Base-by-base conservation (phyloP, 2,888 invertebrate species). In the Bellardia pandia region DNA sequence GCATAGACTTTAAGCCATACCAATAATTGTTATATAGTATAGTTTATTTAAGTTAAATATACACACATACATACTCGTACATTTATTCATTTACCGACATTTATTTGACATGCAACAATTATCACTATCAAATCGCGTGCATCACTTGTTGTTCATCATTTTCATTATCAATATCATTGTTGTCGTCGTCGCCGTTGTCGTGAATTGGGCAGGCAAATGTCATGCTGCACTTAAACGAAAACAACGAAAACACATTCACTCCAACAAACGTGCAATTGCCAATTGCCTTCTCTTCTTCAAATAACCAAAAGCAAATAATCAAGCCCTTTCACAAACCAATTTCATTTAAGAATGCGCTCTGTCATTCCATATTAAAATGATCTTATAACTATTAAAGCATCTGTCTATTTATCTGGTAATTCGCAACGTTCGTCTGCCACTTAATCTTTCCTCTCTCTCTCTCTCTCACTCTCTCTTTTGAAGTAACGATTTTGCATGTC, bases 351-450 rank as follows among this genome's bases (percentile, higher is more conserved):
- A 77, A 48, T 74, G 64, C 75, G 64, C 8, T 33, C 13, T 58
- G 53, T 85, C 85, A 89, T 62, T 85, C 90, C 90, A 90, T 88
- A 89, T 89, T 77, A 90, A 90, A 90, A 84, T 89, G 89, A 91
- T 90, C 90, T 90, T 89, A 89, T 90, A 90, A 90, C 86, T 89
- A 58, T 66, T 74, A 66, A 30, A 45, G 60, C 68, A 66, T 85
- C 51, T 60, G 60, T 75, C 79, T 75, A 62, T 69, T 66, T 66
- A 72, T 75, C 74, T 30, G 68, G 14, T 53, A 80, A 64, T 72
- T 62, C 53, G 23, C 37, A 56, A 13, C 45, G 42, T 75, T 68
- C 69, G 69, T 69, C 69, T 72, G 37, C 72, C 69, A 40, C 58
- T 86, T 51, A 16, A 45, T 56, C 75, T 42, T 72, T 80, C 71